Evolutionary conservation across 2,797 vertebrate species (phyloP), one percentile per base, ranked within the genome.

Genomic region (Tiaroga cobitis): DNA sequence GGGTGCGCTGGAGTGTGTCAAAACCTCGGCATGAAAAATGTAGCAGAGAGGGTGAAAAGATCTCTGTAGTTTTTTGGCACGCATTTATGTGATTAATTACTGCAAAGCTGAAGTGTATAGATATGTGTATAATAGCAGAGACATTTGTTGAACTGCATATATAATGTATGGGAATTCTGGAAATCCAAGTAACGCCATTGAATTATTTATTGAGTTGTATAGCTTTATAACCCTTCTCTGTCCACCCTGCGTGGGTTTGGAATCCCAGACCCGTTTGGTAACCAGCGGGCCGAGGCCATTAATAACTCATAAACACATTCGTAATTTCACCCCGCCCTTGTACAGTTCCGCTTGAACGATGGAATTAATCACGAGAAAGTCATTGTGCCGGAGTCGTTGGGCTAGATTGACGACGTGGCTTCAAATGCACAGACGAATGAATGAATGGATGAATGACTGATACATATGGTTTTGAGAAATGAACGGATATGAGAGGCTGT

Each of bases 141-240:
- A 89, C 88, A 81, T 90, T 90, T 88, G 89, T 89, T 82, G 85
- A 88, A 84, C 82, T 81, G 77, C 88, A 88, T 91, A 63, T 85
- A 90, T 90, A 90, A 91, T 91, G 89, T 74, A 90, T 89, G 81
- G 82, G 81, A 41, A 81, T 88, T 86, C 87, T 87, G 81, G 84
- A 89, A 91, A 90, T 86, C 77, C 85, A 86, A 90, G 91, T 89
- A 87, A 84, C 59, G 69, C 29, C 4, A 13, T 10, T 91, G 85
- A 90, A 91, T 91, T 84, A 90, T 91, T 90, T 82, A 91, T 75
- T n/a, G 61, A 84, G 70, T 87, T 90, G 86, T 89, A 88, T 90
- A 88, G 82, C 76, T 68, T 80, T 82, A 81, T 89, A 88, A 88
- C 79, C 75, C 79, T 26, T 24, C 83, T 70, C 80, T 2, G 74